Percentiles rank a stretch among this genome's conserved stretches.
These are phyloP conservation scores for Drosophila buzzatii DNA, from an alignment of 2,888 invertebrate genomes.

Conservation along the genomic window DNA sequence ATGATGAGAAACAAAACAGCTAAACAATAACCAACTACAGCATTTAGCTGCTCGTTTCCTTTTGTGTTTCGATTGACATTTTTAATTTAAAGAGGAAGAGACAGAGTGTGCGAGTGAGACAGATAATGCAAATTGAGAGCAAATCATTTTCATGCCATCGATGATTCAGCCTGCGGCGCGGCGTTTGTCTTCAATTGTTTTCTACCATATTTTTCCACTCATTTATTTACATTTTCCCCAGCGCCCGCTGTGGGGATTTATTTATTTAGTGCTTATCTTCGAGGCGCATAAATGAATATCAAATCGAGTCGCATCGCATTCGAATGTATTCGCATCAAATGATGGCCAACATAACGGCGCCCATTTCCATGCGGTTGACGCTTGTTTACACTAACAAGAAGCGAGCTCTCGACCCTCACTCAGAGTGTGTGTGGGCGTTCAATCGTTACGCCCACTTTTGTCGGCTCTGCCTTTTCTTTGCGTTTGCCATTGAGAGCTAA, in stretches of 20 bases:
- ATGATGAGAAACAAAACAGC: background rate
- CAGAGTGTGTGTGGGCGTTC: constrained; percentile 5
- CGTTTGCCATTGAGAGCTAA: background rate
- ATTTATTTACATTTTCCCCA: constrained; percentile 77
- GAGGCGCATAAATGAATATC: constrained; percentile 77
- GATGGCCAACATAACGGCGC: constrained; percentile 46
- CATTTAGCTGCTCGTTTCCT: constrained; percentile 40
- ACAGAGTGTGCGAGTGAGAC: background rate
- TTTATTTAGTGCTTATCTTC: constrained; percentile 80
- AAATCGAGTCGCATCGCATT: constrained; percentile 64
- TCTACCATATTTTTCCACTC: constrained; percentile 70
- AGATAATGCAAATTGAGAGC: constrained; percentile 6
- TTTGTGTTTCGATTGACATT: constrained; percentile 67
- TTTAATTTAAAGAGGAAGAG: constrained; percentile 55
- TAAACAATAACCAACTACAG: constrained; percentile 10
- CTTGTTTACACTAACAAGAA: constrained; percentile 59
- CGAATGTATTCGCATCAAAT: constrained; percentile 69
- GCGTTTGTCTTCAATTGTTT: constrained; percentile 36
- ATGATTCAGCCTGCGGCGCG: constrained; percentile 47
- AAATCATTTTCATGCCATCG: constrained; percentile 48
- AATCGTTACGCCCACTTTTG: constrained; percentile 21
- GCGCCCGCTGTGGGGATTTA: constrained; percentile 47
- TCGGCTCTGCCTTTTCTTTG: constrained; percentile 45
- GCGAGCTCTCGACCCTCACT: constrained; percentile 30
- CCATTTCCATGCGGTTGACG: constrained; percentile 67